These are phyloP conservation scores for mouse (Mus musculus) DNA, from an alignment of 2,113 vertebrate species.

Conservation along the genomic window DNA sequence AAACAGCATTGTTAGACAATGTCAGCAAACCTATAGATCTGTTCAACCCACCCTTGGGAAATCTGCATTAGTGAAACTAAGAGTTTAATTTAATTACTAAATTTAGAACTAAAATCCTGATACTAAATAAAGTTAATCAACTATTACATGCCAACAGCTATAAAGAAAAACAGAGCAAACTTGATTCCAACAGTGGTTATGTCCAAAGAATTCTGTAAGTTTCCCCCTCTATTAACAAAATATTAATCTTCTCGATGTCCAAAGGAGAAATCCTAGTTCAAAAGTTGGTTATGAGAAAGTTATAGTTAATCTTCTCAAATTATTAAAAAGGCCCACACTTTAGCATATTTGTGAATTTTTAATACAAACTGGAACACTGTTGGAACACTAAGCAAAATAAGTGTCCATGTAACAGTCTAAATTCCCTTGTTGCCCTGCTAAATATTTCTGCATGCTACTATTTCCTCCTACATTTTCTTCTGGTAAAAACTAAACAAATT, in stretches of 20 bases:
- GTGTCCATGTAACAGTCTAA: neutral
- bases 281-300: slow-evolving; percentile 53
- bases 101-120: slow-evolving; percentile 59
- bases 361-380: neutral
- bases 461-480: slow-evolving; percentile 51
- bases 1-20: slow-evolving; percentile 26
- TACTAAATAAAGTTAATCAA: slow-evolving; percentile 56
- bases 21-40: slow-evolving; percentile 54
- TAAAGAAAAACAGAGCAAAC: slow-evolving; percentile 67
- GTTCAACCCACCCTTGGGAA: slow-evolving; percentile 52
- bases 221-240: slow-evolving; percentile 2
- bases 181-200: slow-evolving; percentile 57
- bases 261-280: slow-evolving; percentile 34
- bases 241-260: slow-evolving; percentile 47
- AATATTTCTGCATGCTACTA: neutral
- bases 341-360: slow-evolving; percentile 4
- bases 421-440: slow-evolving; percentile 19
- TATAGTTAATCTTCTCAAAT: slow-evolving; percentile 49
- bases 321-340: slow-evolving; percentile 8
- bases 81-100: slow-evolving; percentile 14
- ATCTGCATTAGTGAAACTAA: slow-evolving; percentile 53
- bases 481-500: neutral
- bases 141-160: slow-evolving; percentile 55
- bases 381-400: slow-evolving; percentile 26
- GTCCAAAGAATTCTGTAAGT: slow-evolving; percentile 33